Conservation (phyloP, 2,797 vertebrate species). For the Emydoidea blandingii region DNA sequence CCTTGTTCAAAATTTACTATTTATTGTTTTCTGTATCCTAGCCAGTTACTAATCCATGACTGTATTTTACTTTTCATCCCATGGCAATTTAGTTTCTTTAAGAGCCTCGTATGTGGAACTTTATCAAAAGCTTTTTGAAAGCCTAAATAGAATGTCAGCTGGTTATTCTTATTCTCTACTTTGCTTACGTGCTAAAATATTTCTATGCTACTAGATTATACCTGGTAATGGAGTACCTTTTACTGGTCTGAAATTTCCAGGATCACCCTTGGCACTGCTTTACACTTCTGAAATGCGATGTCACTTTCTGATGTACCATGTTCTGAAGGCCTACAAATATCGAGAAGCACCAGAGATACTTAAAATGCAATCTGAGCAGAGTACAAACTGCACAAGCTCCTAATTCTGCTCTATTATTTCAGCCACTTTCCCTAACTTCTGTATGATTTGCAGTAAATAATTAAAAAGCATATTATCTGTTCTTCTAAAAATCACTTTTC, state of each 20-base stretch:
- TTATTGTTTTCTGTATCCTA: not conserved
- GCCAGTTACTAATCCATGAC: not conserved
- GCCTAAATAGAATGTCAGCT: not conserved
- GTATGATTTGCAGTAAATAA: not conserved
- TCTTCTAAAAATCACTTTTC: not conserved
- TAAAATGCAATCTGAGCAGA: not conserved
- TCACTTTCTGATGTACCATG: not conserved
- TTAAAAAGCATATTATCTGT: not conserved
- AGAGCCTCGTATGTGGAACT: not conserved
- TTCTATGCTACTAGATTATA: not conserved
- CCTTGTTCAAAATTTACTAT: not conserved
- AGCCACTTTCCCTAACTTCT: not conserved
- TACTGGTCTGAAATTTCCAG: not conserved
- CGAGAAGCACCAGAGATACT: not conserved
- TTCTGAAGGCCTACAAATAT: not conserved
- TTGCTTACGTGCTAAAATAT: not conserved
- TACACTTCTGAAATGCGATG: not conserved
- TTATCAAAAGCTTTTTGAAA: not conserved
- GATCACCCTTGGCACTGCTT: not conserved
- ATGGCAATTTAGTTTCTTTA: not conserved
- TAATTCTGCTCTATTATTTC: not conserved
- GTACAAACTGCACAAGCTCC: not conserved
- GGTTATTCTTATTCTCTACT: not conserved
- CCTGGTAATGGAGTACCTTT: too few relatives aligned
- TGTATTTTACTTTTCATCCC: not conserved